phyloP scores from a whole-genome alignment of 1,140 invertebrate species.

The Metopolophium dirhodum region DNA sequence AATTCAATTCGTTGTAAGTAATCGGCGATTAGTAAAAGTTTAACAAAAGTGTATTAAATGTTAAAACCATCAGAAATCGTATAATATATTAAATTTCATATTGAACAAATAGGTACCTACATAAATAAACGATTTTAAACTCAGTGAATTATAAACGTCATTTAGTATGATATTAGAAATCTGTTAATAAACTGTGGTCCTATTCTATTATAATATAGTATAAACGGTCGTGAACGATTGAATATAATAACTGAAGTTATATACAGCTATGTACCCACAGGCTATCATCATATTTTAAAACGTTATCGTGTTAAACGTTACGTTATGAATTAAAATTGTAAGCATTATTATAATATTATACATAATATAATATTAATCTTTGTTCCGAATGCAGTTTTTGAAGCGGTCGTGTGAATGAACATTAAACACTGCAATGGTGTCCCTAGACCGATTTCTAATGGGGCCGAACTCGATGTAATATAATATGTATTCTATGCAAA shows the following conservation, averaged over 20 bases:
- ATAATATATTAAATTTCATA: background rate
- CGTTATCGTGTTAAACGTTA: background rate
- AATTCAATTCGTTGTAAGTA: background rate
- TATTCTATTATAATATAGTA: background rate
- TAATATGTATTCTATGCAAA: background rate
- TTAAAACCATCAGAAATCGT: background rate
- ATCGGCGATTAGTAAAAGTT: background rate
- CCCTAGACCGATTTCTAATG: background rate
- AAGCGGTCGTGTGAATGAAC: background rate
- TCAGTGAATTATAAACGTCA: background rate
- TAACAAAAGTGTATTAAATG: background rate
- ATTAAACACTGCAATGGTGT: background rate
- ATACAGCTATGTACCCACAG: background rate
- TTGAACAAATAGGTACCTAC: background rate
- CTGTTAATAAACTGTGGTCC: background rate
- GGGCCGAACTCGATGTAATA: background rate
- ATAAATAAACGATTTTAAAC: background rate
- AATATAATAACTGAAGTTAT: background rate
- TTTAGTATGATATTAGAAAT: background rate
- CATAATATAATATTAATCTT: background rate
- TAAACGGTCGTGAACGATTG: background rate
- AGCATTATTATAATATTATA: background rate
- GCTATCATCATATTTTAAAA: background rate
- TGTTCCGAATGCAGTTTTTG: background rate
- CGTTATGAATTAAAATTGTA: background rate